Evolutionary conservation across 2,888 invertebrate species (phyloP).

Genomic region (Protodeltote pygarga): DNA sequence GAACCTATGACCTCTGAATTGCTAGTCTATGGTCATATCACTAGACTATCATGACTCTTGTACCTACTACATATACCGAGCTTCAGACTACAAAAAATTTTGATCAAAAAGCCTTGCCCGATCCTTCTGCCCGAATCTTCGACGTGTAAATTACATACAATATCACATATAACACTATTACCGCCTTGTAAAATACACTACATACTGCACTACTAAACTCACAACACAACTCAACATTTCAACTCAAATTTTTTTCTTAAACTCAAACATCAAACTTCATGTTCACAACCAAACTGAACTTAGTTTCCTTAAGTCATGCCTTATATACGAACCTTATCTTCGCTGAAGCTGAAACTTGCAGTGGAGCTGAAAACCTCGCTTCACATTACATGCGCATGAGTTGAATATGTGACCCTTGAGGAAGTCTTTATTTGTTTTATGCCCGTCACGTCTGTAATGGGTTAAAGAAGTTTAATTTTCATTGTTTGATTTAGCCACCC

Average conservation of each 20-base stretch:
- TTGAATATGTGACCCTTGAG: slow-evolving; percentile 29
- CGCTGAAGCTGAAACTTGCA: slow-evolving; percentile 68
- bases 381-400: slow-evolving; percentile 63
- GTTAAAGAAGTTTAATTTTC: slow-evolving; percentile 5
- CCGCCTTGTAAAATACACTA: too few relatives aligned
- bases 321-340: slow-evolving; percentile 62
- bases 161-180: too few relatives aligned
- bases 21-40: too few relatives aligned
- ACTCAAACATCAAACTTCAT: slow-evolving; percentile 41
- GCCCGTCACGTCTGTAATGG: slow-evolving; percentile 16
- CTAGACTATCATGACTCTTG: too few relatives aligned
- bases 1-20: too few relatives aligned
- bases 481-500: too few relatives aligned
- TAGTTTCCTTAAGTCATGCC: slow-evolving; percentile 38
- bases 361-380: slow-evolving; percentile 58
- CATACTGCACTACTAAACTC: too few relatives aligned
- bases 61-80: too few relatives aligned
- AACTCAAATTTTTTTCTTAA: neutral
- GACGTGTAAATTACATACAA: too few relatives aligned
- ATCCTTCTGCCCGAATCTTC: neutral
- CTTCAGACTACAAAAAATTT: neutral
- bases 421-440: slow-evolving; percentile 20
- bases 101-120: neutral
- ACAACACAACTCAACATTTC: neutral
- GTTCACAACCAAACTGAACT: slow-evolving; percentile 56